Conservation (phyloP, 2,113 vertebrate genomes). For the Anhinga anhinga region DNA sequence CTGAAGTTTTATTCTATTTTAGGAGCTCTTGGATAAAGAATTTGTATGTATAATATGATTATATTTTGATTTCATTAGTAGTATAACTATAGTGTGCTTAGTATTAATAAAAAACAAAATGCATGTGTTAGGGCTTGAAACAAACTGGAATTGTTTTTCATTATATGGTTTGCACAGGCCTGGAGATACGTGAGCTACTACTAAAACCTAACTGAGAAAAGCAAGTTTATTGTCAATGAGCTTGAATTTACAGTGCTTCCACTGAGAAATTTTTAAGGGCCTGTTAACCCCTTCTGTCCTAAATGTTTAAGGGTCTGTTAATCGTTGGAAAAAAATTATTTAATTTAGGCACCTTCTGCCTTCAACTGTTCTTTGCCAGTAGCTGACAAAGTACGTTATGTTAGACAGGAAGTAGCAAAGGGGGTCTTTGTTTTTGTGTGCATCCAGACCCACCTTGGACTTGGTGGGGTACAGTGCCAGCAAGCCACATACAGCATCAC, state of each 20-base stretch:
- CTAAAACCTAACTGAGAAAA: not conserved
- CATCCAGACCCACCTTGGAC: not conserved
- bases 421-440: not conserved
- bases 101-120: not conserved
- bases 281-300: not conserved
- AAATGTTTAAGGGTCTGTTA: too few species aligned
- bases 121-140: not conserved
- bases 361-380: not conserved
- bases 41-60: not conserved
- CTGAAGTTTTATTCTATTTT: not conserved
- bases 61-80: not conserved
- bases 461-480: fast-evolving
- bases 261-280: not conserved
- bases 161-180: not conserved
- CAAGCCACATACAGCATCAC: not conserved
- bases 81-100: not conserved
- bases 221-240: not conserved
- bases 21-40: not conserved
- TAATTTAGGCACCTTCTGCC: not conserved
- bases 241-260: not conserved
- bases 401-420: not conserved
- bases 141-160: not conserved
- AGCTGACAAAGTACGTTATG: fast-evolving
- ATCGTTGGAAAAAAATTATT: not conserved
- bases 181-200: not conserved